Evolutionary conservation across 2,888 invertebrate genomes (phyloP), one percentile per base, ranked within the genome.

Genomic region (Dynastes hyllus): DNA sequence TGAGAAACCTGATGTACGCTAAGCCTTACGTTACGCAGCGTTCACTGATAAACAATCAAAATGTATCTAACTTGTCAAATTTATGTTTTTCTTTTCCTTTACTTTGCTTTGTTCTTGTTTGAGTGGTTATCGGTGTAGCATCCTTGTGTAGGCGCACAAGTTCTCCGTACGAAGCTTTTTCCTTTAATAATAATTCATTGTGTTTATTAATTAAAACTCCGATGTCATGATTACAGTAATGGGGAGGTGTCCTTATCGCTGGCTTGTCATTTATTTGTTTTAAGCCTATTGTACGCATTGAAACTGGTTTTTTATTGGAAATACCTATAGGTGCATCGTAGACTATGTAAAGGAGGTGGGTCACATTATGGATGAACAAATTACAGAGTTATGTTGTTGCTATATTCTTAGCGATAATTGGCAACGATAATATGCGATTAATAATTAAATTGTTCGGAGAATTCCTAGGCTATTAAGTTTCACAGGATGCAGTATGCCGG

Each of bases 1-100:
- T 71, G 71, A 78, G 71, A 71, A 65, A 78, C 73, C 78, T 71
- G 78, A 78, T 78, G 53, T 70, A 73, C 29, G 40, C 40, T 13
- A 37, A 37, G 27, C 16, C 32, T 4, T 71, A 58, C 45, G 73
- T 61, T 71, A 70, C 37, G 45, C 53, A 71, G 8, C 55, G 37
- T 71, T 55, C 71, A 53, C 55, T 55, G 71, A 55, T 71, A 55
- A 71, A 71, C 55, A 71, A 61, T 73, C 73, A 61, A 55, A 73
- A 73, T 73, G 61, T 73, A 73, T 73, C 73, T 61, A 73, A 61
- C 73, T n/a, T 73, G 73, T 73, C 61, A 73, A 61, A 61, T 61
- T 73, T 73, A 45, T 73, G 55, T 58, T 13, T 61, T 61, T 13
- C 61, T 53, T 51, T 70, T 32, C 27, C 22, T 53, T 45, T 16